phyloP scores from a whole-genome alignment of 37 sponge, comb jelly and placozoan genomes.

The Crambe crambe region DNA sequence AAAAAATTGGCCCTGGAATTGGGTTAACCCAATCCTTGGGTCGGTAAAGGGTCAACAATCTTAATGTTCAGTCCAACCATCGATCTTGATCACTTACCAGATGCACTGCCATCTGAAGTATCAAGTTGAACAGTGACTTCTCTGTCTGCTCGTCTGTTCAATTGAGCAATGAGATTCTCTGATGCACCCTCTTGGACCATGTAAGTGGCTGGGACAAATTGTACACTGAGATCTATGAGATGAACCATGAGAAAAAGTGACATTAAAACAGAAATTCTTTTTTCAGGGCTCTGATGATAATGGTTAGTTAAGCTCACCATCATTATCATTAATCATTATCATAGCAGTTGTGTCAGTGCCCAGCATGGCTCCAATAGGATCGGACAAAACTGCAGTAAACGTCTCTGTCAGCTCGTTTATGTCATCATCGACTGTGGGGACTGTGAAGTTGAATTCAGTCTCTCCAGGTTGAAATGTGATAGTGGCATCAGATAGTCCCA shows the following conservation, averaged over 20 bases:
- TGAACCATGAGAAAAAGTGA: background rate
- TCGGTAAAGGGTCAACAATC: too few species aligned
- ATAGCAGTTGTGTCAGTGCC: background rate
- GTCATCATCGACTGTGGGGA: constrained; percentile 36
- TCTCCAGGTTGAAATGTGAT: constrained; percentile 17
- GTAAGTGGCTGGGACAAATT: constrained; percentile 26
- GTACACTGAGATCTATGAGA: constrained; percentile 2
- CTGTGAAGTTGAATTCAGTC: background rate
- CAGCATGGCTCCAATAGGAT: background rate
- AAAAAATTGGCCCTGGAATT: too few species aligned
- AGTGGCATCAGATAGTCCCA: too few species aligned
- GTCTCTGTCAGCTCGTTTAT: constrained; percentile 19
- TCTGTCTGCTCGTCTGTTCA: background rate
- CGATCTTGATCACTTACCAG: too few species aligned
- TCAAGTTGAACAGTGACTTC: constrained; percentile 9
- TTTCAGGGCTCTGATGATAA: background rate
- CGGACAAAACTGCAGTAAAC: constrained; percentile 9
- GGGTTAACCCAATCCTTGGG: too few species aligned
- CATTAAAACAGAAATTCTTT: background rate
- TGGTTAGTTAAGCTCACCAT: background rate
- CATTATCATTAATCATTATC: constrained; percentile 40
- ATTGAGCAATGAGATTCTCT: background rate
- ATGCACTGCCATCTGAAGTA: constrained; percentile 53
- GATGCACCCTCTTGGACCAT: background rate
- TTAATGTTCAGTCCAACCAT: too few species aligned